These are phyloP conservation scores for Drosophila dunni DNA, from an alignment of 1,140 invertebrate genomes.

Conservation along the genomic window DNA sequence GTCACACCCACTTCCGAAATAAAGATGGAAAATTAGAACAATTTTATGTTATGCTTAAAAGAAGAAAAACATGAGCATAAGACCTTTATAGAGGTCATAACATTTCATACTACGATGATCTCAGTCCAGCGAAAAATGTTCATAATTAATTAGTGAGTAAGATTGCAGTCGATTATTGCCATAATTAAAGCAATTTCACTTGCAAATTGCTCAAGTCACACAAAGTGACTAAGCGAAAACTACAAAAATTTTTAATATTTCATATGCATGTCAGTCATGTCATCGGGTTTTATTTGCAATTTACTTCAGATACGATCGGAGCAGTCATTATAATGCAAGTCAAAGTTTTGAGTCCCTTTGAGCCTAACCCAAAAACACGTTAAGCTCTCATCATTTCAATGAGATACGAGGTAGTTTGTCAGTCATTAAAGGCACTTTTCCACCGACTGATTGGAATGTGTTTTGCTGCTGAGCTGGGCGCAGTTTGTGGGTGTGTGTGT, in stretches of 20 bases:
- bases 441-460: constrained; percentile 24
- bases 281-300: constrained; percentile 36
- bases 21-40: not conserved
- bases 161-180: constrained; percentile 8
- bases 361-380: constrained; percentile 22
- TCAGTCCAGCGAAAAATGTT: constrained; percentile 17
- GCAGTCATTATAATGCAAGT: constrained; percentile 48
- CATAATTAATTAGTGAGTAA: constrained; percentile 51
- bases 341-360: not conserved
- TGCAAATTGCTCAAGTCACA: constrained; percentile 23
- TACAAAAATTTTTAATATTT: not conserved
- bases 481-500: constrained; percentile 8
- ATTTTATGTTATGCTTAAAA: not conserved
- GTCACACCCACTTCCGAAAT: constrained; percentile 35
- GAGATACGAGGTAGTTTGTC: constrained; percentile 3
- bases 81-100: constrained; percentile 7
- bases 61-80: not conserved
- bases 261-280: constrained; percentile 35
- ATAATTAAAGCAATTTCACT: constrained; percentile 56
- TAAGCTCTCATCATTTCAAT: constrained; percentile 32
- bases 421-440: constrained; percentile 41
- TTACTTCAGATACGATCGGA: constrained; percentile 39
- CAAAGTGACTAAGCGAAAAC: constrained; percentile 20
- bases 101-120: constrained; percentile 10
- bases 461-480: not conserved